phyloP scores from a whole-genome alignment of 2,888 invertebrate genomes.

The Dromius quadrimaculatus region DNA sequence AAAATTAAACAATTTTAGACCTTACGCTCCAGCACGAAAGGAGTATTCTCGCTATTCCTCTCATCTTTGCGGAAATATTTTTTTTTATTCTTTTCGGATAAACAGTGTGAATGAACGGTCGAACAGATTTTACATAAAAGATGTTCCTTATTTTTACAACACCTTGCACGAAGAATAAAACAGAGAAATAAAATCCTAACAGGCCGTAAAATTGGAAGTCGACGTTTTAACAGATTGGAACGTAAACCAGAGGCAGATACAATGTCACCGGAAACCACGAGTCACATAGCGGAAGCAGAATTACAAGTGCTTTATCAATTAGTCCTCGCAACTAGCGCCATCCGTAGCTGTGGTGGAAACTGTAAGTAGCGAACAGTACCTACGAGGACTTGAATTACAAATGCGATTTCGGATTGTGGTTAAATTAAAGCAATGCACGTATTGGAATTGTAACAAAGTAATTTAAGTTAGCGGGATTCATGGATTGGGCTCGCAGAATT shows the following conservation, averaged over 20 bases:
- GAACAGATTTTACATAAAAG: constrained; percentile 40
- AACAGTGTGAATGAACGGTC: constrained; percentile 38
- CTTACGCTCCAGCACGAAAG: constrained; percentile 18
- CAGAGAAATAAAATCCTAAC: constrained; percentile 37
- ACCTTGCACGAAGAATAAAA: constrained; percentile 40
- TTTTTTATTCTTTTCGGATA: constrained; percentile 40
- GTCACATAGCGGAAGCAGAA: constrained; percentile 24
- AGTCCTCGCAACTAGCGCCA: constrained; percentile 17
- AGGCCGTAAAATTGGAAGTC: constrained; percentile 25
- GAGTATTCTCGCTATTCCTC: neutral
- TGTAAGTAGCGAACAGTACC: constrained; percentile 19
- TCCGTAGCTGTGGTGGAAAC: neutral
- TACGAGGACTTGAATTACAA: neutral
- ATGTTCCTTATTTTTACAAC: constrained; percentile 33
- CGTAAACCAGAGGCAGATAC: constrained; percentile 51
- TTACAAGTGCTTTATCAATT: constrained; percentile 36
- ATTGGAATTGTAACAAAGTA: constrained; percentile 31
- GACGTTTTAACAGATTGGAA: constrained; percentile 56
- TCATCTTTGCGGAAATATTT: constrained; percentile 15
- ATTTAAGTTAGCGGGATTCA: constrained; percentile 16
- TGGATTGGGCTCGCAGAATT: no score
- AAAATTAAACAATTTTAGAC: constrained; percentile 33
- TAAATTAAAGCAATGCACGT: constrained; percentile 19
- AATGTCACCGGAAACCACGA: constrained; percentile 34
- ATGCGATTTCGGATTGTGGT: neutral